Conservation (phyloP, 2,888 invertebrate genomes). For the Phanerotoma sp. region DNA sequence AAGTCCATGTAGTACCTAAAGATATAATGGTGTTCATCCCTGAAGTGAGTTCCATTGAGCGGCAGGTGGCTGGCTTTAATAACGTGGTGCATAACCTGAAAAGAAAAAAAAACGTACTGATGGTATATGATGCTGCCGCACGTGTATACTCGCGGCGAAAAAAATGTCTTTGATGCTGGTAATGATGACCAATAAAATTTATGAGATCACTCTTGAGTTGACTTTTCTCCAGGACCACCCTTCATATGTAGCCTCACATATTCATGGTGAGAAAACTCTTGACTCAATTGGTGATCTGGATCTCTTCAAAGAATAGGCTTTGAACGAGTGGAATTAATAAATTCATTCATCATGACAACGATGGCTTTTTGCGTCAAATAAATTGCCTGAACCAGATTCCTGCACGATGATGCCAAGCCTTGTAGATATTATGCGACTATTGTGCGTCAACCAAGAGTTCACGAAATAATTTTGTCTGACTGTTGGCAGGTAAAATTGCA, state of each 20-base stretch:
- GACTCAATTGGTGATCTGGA: not conserved
- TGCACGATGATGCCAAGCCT: no score
- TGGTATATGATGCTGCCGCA: conserved; percentile 14
- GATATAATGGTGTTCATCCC: conserved; percentile 55
- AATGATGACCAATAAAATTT: conserved; percentile 32
- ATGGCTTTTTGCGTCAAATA: conserved; percentile 3
- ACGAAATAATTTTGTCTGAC: conserved; percentile 18
- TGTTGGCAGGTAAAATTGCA: conserved; percentile 23
- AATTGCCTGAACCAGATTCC: conserved; percentile 2
- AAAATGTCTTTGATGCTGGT: conserved; percentile 13
- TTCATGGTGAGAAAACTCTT: conserved; percentile 3
- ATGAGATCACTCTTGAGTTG: conserved; percentile 31
- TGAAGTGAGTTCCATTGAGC: conserved; percentile 55
- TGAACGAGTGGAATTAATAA: not conserved
- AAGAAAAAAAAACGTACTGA: conserved; percentile 22
- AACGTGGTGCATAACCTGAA: conserved; percentile 42
- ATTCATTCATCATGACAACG: conserved; percentile 1
- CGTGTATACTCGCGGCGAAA: conserved; percentile 19
- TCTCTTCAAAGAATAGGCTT: not conserved
- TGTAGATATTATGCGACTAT: not conserved
- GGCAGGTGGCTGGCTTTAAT: conserved; percentile 58
- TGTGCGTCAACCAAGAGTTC: not conserved
- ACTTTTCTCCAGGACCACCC: conserved; percentile 22
- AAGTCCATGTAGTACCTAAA: conserved; percentile 35
- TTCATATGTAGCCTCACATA: conserved; percentile 22